These are phyloP conservation scores for Uromys caudimaculatus DNA, from an alignment of 2,797 vertebrate species.

Conservation along the genomic window DNA sequence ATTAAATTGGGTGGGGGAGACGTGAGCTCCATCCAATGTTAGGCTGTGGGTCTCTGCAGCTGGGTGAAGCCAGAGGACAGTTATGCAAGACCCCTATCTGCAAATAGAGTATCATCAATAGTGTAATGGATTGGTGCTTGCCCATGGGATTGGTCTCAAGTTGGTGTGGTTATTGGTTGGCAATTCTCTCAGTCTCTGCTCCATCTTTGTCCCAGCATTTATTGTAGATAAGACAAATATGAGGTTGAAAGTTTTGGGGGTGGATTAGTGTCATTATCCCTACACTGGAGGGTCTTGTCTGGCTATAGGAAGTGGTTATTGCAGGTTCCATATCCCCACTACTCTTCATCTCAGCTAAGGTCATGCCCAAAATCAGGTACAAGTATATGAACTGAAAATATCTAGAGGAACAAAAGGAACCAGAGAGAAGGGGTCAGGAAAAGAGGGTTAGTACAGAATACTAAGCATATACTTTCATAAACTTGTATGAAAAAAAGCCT, in stretches of 20 bases:
- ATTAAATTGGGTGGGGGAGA: no score
- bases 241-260: no score
- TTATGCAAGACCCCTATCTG: not conserved
- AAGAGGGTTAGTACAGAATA: not conserved
- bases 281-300: no score
- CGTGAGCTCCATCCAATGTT: no score
- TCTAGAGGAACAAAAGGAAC: not conserved
- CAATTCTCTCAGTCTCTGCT: not conserved
- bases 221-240: not conserved
- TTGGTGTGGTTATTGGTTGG: not conserved
- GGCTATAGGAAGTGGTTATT: no score
- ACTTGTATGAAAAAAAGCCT: not conserved
- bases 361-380: not conserved
- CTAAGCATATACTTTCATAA: not conserved
- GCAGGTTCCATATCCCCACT: no score
- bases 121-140: not conserved
- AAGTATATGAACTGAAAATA: not conserved
- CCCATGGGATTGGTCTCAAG: not conserved
- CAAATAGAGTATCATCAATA: no score
- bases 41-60: no score
- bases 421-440: no score
- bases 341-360: no score
- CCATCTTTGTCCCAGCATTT: not conserved
- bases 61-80: not conserved
- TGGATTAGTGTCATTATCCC: no score